Evolutionary conservation across 2,113 vertebrate genomes (phyloP), one percentile per base, ranked within the genome.

Genomic region (Apteryx mantelli): DNA sequence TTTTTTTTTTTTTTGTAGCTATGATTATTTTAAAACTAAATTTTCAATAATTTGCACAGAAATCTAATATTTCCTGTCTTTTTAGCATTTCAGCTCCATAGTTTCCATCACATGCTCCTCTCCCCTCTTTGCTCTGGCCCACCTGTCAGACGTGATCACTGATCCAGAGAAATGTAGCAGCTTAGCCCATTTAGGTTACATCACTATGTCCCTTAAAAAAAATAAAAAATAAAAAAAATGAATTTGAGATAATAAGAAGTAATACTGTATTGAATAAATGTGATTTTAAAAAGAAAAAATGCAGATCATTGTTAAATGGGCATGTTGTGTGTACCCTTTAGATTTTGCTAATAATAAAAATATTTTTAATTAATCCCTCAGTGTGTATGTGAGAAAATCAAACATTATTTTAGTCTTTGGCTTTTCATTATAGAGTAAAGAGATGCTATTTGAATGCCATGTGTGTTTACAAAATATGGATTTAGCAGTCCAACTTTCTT

Each of bases 21-120:
- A 5, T 70, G 12, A 66, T 63, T 26, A 55, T 50, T 38, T 89
- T 30, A 89, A 74, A n/a, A 60, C 7, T 8, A 52, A 17, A 6
- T 55, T 79, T 82, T 70, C 32, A 32, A 32, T 38, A 71, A 82
- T 48, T 71, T 13, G 32, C 2, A 3, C 2, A 40, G 32, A 70
- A 86, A 28, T 60, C 16, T 11, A 61, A 1, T 61, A 65, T 84
- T 61, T 86, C 77, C 26, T 56, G 30, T 36, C 17, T 68, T 66
- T 22, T 71, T 44, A 30, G 56, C 0, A 0, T 61, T 73, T 50
- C 19, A 55, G 3, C 11, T 85, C 22, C 1, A 3, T 9, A 52
- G 4, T 79, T 75, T 70, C 50, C 18, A 75, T 36, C 55, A 75
- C 26, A 56, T 20, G 10, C 3, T 70, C 7, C 3, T 55, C 13